Percentiles rank a stretch among this genome's conserved stretches.
Conservation (phyloP, 35 echinoderm and acorn worm species). For the Lytechinus pictus region DNA sequence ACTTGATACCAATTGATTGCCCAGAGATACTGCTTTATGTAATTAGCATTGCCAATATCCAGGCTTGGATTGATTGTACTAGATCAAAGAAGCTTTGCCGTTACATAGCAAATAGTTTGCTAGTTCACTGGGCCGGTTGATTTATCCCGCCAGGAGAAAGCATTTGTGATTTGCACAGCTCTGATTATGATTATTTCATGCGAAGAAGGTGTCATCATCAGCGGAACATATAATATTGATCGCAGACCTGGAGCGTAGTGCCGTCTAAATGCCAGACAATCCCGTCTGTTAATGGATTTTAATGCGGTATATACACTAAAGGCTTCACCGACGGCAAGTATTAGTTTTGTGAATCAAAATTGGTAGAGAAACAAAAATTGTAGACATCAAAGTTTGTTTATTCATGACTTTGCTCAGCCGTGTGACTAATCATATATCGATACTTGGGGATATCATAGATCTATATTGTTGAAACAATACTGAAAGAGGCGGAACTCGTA, state of each 20-base stretch:
- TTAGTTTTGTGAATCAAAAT: background rate
- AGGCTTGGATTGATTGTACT: background rate
- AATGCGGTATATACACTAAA: background rate
- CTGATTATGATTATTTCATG: slow-evolving; percentile 8
- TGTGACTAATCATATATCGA: background rate
- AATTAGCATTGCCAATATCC: background rate
- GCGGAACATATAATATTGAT: background rate
- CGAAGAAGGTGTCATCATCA: background rate
- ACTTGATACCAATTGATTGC: background rate
- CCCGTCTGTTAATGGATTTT: background rate
- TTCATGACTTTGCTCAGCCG: background rate
- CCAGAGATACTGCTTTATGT: background rate
- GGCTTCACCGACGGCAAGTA: background rate
- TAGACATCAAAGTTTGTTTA: background rate
- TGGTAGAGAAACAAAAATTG: no score
- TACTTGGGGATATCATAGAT: background rate
- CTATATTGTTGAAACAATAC: background rate
- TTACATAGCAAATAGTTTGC: background rate
- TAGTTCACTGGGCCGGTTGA: background rate
- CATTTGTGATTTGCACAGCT: slow-evolving; percentile 18
- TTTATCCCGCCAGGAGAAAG: background rate
- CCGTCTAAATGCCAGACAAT: background rate
- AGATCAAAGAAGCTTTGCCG: background rate
- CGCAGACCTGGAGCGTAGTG: background rate
- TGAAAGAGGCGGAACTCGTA: background rate